Conservation (phyloP, 2,113 vertebrate genomes). For the Hemiprocne comata region DNA sequence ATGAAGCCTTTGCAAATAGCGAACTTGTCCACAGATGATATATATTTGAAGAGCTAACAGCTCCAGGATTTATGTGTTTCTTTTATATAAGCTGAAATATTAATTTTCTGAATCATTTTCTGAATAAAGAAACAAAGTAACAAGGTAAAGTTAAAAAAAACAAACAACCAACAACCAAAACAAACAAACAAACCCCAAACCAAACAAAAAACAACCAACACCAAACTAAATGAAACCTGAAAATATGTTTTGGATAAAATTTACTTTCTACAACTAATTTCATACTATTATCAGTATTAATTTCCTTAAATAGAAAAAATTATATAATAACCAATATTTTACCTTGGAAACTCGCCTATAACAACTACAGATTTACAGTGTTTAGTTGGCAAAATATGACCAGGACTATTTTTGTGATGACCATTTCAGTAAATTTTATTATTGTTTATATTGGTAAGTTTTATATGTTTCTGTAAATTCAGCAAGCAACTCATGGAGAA, state of each 20-base stretch:
- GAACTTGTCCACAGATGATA: neutral
- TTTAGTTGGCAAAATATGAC: neutral
- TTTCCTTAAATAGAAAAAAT: neutral
- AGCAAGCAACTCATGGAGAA: neutral
- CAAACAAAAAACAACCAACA: rapidly evolving
- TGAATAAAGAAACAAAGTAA: neutral
- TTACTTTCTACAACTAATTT: neutral
- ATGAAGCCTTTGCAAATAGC: neutral
- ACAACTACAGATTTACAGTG: neutral
- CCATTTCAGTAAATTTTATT: neutral
- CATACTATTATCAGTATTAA: neutral
- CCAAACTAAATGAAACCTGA: neutral
- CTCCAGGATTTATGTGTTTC: neutral
- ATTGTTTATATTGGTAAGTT: neutral
- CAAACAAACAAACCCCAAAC: rapidly evolving
- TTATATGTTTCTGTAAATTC: neutral
- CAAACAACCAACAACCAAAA: neutral
- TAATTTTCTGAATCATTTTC: neutral
- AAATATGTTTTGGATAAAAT: neutral
- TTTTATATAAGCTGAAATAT: neutral
- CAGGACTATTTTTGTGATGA: neutral
- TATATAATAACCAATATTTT: neutral
- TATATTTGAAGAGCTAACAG: neutral
- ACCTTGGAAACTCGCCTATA: neutral
- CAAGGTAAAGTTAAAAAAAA: neutral